Conservation (phyloP, 2,797 vertebrate species). For the Selene dorsalis region DNA sequence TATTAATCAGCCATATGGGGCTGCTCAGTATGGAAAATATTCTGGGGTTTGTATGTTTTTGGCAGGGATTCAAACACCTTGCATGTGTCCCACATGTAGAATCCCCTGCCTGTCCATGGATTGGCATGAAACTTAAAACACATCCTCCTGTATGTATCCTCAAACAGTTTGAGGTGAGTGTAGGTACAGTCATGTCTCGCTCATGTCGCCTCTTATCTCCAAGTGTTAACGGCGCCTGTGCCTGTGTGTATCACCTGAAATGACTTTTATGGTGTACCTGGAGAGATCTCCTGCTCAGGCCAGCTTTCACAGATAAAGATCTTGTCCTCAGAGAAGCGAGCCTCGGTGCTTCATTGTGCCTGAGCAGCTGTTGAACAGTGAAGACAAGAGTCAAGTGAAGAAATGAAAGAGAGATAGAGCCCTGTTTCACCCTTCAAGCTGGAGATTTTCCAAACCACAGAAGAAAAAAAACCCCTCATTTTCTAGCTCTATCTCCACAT, state of each 20-base stretch:
- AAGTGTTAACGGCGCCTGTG: background rate
- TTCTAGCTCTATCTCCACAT: constrained; percentile 36
- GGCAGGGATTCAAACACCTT: constrained; percentile 51
- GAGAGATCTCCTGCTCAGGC: constrained; percentile 2
- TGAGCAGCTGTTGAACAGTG: constrained; percentile 37
- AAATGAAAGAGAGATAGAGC: constrained; percentile 22
- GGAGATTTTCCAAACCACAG: constrained; percentile 51
- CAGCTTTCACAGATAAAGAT: constrained; percentile 55
- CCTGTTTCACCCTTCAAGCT: constrained; percentile 18
- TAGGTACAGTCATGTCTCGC: constrained; percentile 2
- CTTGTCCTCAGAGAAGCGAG: constrained; percentile 18
- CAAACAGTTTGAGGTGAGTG: constrained; percentile 6
- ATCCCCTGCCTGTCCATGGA: constrained; percentile 3
- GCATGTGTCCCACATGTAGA: constrained; percentile 39
- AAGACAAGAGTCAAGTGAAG: constrained; percentile 33
- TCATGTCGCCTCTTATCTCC: background rate
- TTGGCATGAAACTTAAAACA: constrained; percentile 15
- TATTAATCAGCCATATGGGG: constrained; percentile 62
- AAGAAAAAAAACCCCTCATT: constrained; percentile 9
- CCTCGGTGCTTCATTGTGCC: background rate
- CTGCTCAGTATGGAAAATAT: constrained; percentile 51
- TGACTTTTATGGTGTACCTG: constrained; percentile 22
- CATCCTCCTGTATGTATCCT: background rate
- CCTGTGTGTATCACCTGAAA: constrained; percentile 23
- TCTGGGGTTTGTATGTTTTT: constrained; percentile 45